Evolutionary conservation across 2,888 invertebrate species (phyloP).

Genomic region (Apamea epomidion): DNA sequence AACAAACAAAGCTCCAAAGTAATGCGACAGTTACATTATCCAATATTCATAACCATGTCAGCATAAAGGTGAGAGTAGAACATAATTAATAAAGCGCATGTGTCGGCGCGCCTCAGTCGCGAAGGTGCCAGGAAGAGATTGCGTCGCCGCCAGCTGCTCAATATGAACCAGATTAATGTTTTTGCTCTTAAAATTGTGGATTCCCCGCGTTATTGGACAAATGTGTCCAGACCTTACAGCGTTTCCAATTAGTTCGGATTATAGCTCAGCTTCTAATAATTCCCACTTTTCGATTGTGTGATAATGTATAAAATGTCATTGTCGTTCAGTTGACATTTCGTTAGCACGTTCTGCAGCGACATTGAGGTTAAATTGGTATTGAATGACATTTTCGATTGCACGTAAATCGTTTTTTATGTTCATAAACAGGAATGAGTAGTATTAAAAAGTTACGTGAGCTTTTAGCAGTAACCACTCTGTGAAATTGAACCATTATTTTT

Average conservation of each 20-base stretch:
- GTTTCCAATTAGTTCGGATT: constrained; percentile 51
- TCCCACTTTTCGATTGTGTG: constrained; percentile 26
- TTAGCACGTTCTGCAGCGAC: constrained; percentile 40
- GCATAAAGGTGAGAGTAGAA: constrained; percentile 56
- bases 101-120: constrained; percentile 59
- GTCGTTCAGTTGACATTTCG: constrained; percentile 45
- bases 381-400: constrained; percentile 37
- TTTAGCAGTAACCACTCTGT: constrained; percentile 40
- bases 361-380: constrained; percentile 40
- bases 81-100: constrained; percentile 67
- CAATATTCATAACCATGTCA: constrained; percentile 60
- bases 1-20: constrained; percentile 28
- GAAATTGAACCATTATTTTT: constrained; percentile 38
- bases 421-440: constrained; percentile 19
- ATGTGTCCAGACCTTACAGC: constrained; percentile 36
- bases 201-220: constrained; percentile 49
- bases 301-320: constrained; percentile 51
- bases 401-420: constrained; percentile 29
- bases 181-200: constrained; percentile 59
- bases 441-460: constrained; percentile 30
- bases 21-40: constrained; percentile 38
- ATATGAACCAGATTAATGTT: constrained; percentile 69
- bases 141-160: constrained; percentile 66
- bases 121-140: constrained; percentile 64
- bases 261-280: constrained; percentile 35